Base-by-base conservation (phyloP, 2,113 vertebrate genomes). In the Onychostoma macrolepis region DNA sequence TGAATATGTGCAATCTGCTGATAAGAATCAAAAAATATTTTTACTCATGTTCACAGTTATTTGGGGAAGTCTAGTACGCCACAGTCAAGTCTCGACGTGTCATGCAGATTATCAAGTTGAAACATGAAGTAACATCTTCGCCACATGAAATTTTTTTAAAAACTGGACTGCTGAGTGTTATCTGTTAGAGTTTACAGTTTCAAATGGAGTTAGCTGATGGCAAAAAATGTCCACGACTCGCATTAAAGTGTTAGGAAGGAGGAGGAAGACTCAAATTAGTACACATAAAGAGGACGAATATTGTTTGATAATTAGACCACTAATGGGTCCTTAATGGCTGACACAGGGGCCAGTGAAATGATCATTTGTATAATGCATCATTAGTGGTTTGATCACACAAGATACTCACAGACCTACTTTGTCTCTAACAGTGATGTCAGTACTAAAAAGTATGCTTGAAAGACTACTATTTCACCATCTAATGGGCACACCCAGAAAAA, bases 301-400 rank as follows among this genome's bases (percentile, higher is more conserved):
- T 75, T 45, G 72, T 75, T 45, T 75, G 41, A 75, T 45, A 28
- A 45, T 75, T 75, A 45, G 24, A 75, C 24, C 38, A 8, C 72
- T 75, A 75, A 75, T 75, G 72, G 41, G 72, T 26, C n/a, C 24
- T 75, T 75, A 45, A 75, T 45, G 41, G 24, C 6, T 75, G 41
- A 45, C 38, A 75, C 2, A 65, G 12, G 41, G 21, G 10, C 4
- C 12, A 75, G 12, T 15, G 72, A 75, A 75, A 75, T 45, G 0
- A 45, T 45, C 0, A 17, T 75, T 12, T 28, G 2, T 26, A 5
- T 75, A 75, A 75, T 75, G 72, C n/a, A 45, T 17, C 72, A 75
- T 75, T 45, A 75, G n/a, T 7, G 41, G 72, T 75, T 75, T 75
- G 11, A 15, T n/a, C 38, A 75, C 38, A 43, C 36, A 43, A 43